Evolutionary conservation across 2,888 invertebrate species (phyloP), one percentile per base, ranked within the genome.

Genomic region (Kuschelorhynchus macadamiae): DNA sequence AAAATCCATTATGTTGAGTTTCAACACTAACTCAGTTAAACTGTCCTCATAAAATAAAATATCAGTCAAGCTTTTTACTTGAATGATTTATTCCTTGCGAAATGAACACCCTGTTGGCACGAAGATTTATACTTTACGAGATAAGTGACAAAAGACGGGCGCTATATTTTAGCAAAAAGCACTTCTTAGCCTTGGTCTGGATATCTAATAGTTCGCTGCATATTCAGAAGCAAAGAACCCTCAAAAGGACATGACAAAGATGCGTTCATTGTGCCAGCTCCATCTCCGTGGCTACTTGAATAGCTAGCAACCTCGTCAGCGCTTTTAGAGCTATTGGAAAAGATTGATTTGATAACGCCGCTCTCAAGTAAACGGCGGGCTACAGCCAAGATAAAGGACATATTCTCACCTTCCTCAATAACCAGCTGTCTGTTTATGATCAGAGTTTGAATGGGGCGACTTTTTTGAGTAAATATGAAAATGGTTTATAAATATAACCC

Each of bases 271-370:
- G 78, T 79, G 75, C 72, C 72, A 63, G 63, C 74, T 72, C 71
- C 41, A 53, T 70, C 65, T 77, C 76, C 75, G 71, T 75, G 79
- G 76, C 78, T 75, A 80, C 80, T 80, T 80, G 80, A 80, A 81
- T 80, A 72, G 78, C 78, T 75, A 71, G 79, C 78, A 77, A 79
- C 80, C 75, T 73, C 80, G 81, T 81, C 81, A 82, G 81, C 81
- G 80, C 79, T 82, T 82, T 82, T 76, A 74, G 73, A 71, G 77
- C 78, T 78, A 79, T 80, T 80, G 76, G 76, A 74, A 79, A 78
- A 81, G 82, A 82, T 82, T 81, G 81, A 82, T 81, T 82, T 80
- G 82, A 82, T 82, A 81, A 81, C 79, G 81, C 80, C 81, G 79
- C 79, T 77, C 76, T 80, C 76, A 32, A 61, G 67, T 11, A 49